Base-by-base conservation (phyloP, 2,888 invertebrate genomes). In the Troides helena region DNA sequence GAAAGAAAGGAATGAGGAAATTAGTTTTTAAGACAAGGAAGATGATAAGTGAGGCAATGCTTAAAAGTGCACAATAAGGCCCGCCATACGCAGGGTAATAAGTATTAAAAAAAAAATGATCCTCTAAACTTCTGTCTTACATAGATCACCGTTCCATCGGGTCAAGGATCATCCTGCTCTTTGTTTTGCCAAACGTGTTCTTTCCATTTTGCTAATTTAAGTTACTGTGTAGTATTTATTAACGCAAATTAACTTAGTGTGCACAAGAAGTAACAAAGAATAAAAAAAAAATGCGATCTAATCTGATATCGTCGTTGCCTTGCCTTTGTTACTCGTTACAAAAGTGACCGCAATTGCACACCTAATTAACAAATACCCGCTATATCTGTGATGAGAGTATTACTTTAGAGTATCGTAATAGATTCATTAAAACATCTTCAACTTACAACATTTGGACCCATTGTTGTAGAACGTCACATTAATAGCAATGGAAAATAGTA, bases 271-370 rank as follows among this genome's bases (percentile, higher is more conserved):
- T 23, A 63, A 63, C 68, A 63, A 63, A 17, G 62, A 70, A 62
- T 59, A n/a, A 62, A 72, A 72, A 72, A 56, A 46, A 72, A 72
- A 70, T 63, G 65, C 66, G 61, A 69, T 72, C 70, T 71, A 69
- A 71, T 69, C 71, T 61, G 73, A 72, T 71, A 72, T 39, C 69
- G 69, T 65, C 50, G 39, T 62, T 53, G 50, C 56, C 60, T 60
- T 58, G 72, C 68, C 71, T 70, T 73, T 73, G 73, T 73, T 71
- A 70, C 62, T 64, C 57, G 53, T 73, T 73, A 58, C 73, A 71
- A 73, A 71, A 72, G 61, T 61, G 53, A 57, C 67, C 60, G 63
- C 63, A 66, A 66, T 53, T 50, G 60, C 56, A 53, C 67, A 67
- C 25, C 60, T 70, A 70, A 70, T 70, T 70, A 70, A 67, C 70